Evolutionary conservation across 2,113 vertebrate genomes (phyloP).

Genomic region (Verasper variegatus): DNA sequence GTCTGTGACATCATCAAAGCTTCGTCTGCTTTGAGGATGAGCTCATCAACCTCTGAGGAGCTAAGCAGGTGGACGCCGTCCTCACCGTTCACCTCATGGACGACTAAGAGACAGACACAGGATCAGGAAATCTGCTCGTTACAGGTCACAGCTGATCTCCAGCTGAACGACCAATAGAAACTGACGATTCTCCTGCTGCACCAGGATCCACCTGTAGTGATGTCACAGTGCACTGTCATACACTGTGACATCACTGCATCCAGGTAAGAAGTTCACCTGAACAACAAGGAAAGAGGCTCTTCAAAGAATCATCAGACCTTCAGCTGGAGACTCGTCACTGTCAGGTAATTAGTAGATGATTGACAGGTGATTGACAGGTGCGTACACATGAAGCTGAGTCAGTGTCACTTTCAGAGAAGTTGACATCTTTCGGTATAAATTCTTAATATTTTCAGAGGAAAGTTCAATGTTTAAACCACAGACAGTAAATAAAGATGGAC

Average conservation of each 20-base stretch:
- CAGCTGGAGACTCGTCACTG: too few species aligned
- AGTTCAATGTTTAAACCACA: too few species aligned
- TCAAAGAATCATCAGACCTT: too few species aligned
- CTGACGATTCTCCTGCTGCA: background rate
- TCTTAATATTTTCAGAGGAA: too few species aligned
- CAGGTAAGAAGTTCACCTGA: background rate
- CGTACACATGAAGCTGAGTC: too few species aligned
- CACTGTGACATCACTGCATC: background rate
- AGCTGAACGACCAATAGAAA: slow-evolving; percentile 2
- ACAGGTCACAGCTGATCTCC: background rate
- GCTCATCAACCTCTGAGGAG: slow-evolving; percentile 91
- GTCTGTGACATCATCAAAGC: slow-evolving; percentile 79
- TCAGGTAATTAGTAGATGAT: background rate
- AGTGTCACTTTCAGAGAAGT: too few species aligned
- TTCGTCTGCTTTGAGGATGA: slow-evolving; percentile 93
- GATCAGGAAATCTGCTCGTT: background rate
- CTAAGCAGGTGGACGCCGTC: slow-evolving; percentile 89
- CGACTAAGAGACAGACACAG: slow-evolving; percentile 81
- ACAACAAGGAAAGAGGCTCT: too few species aligned
- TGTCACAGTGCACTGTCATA: background rate
- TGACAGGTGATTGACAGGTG: too few species aligned
- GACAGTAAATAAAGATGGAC: too few species aligned
- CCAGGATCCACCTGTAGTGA: background rate
- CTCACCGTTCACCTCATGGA: slow-evolving; percentile 88
- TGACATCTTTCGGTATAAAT: too few species aligned